phyloP scores from a whole-genome alignment of 1,140 invertebrate species.

The Ceratina calcarata region DNA sequence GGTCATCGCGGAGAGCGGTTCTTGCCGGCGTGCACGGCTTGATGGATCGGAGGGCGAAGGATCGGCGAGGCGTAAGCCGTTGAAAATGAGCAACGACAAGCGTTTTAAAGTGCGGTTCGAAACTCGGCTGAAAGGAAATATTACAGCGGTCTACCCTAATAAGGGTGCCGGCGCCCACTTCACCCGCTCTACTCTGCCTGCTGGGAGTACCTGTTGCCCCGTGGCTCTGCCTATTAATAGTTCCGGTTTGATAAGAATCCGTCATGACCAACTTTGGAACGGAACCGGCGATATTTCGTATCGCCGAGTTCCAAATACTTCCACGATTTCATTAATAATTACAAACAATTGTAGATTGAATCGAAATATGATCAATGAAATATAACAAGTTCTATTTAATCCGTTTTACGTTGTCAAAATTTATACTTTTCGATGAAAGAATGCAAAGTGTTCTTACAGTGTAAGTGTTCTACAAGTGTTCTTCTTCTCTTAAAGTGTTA shows the following conservation, averaged over 20 bases:
- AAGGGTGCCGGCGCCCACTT: conserved; percentile 41
- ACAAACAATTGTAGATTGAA: too few relatives aligned
- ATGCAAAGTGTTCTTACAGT: too few relatives aligned
- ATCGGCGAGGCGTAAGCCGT: conserved; percentile 67
- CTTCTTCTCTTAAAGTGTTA: too few relatives aligned
- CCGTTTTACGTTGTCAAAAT: too few relatives aligned
- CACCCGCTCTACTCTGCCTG: conserved; percentile 15
- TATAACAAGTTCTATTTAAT: too few relatives aligned
- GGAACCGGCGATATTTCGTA: background rate
- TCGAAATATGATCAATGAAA: too few relatives aligned
- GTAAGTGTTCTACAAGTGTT: too few relatives aligned
- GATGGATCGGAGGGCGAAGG: conserved; percentile 28
- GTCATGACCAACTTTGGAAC: conserved; percentile 36
- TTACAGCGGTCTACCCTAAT: conserved; percentile 57
- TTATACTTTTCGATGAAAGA: too few relatives aligned
- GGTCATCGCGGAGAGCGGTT: conserved; percentile 67
- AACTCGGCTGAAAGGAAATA: conserved; percentile 62
- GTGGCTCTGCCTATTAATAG: conserved; percentile 56
- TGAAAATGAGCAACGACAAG: conserved; percentile 69
- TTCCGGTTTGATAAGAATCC: conserved; percentile 56
- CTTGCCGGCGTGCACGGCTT: conserved; percentile 47
- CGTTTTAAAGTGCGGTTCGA: conserved; percentile 64
- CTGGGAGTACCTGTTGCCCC: conserved; percentile 58
- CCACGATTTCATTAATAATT: background rate
- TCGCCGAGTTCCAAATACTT: background rate